Evolutionary conservation across 2,113 vertebrate genomes (phyloP), one percentile per base, ranked within the genome.

Genomic region (Trematocara macrostoma): DNA sequence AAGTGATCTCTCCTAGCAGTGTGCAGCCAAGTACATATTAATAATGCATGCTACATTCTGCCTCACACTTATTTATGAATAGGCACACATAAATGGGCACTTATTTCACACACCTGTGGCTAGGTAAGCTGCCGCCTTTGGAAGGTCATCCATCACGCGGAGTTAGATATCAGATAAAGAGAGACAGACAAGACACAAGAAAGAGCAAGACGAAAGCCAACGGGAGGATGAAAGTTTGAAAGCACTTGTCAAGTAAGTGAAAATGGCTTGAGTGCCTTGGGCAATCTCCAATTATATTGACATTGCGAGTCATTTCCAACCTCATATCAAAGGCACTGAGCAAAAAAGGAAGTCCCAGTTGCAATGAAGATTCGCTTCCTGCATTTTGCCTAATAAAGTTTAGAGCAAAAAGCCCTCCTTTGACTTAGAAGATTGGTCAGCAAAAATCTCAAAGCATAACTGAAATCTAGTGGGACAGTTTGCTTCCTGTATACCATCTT

Each of bases 31-130:
- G 82, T 89, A 57, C 78, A 86, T 64, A 89, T 94, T 88, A 91
- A 94, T 93, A 92, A 91, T 93, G 67, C 84, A 95, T 89, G 85
- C 10, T 61, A 79, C 84, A 78, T 84, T 92, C 78, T 93, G 87
- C 82, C 85, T 85, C 87, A 88, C 83, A 82, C 49, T 56, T 90
- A 85, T 89, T 92, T 92, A 91, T 92, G 80, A 47, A 31, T 18
- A 74, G 45, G 56, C 59, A 56, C 51, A 52, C 61, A 74, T 40
- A 53, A 26, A 81, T 59, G 79, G 82, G 76, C 26, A 42, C 49
- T 85, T 64, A 53, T 81, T 79, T 49, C 79, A 81, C 80, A 89
- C 84, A 92, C 82, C 88, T 92, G 88, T 92, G 84, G 81, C 59
- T 84, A n/a, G 35, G 59, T 87, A 91, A 91, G 87, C 87, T 35